phyloP scores from a whole-genome alignment of 2,888 invertebrate species.

The Agrotis clavis region DNA sequence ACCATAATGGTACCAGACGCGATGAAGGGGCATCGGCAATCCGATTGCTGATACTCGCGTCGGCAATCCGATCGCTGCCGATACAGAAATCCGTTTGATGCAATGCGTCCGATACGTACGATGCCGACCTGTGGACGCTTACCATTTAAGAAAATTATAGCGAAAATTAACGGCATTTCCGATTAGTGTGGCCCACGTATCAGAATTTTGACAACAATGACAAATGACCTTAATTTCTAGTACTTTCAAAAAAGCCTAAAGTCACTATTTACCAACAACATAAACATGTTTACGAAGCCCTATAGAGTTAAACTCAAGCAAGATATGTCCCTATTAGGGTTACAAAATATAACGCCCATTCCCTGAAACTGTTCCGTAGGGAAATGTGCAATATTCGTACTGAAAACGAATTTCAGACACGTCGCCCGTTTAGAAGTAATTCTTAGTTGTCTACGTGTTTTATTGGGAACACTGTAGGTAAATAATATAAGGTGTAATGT shows the following conservation, averaged over 20 bases:
- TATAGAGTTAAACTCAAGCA: conserved; percentile 65
- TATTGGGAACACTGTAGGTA: conserved; percentile 14
- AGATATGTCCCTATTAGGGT: conserved; percentile 76
- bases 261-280: conserved; percentile 43
- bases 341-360: conserved; percentile 76
- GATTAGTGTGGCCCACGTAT: too few relatives aligned
- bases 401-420: conserved; percentile 69
- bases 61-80: too few relatives aligned
- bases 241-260: background rate
- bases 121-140: too few relatives aligned
- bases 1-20: too few relatives aligned
- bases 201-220: background rate
- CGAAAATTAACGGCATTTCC: too few relatives aligned
- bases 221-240: background rate
- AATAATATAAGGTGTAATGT: conserved; percentile 39
- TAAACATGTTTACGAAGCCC: conserved; percentile 68
- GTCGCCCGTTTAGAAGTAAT: conserved; percentile 66
- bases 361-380: conserved; percentile 71
- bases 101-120: too few relatives aligned
- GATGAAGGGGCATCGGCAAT: too few relatives aligned
- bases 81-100: too few relatives aligned
- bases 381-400: conserved; percentile 72
- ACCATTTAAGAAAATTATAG: too few relatives aligned
- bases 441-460: conserved; percentile 64
- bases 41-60: too few relatives aligned